These are phyloP conservation scores for Scarus forsteni DNA, from an alignment of 2,797 vertebrate genomes.

Conservation along the genomic window DNA sequence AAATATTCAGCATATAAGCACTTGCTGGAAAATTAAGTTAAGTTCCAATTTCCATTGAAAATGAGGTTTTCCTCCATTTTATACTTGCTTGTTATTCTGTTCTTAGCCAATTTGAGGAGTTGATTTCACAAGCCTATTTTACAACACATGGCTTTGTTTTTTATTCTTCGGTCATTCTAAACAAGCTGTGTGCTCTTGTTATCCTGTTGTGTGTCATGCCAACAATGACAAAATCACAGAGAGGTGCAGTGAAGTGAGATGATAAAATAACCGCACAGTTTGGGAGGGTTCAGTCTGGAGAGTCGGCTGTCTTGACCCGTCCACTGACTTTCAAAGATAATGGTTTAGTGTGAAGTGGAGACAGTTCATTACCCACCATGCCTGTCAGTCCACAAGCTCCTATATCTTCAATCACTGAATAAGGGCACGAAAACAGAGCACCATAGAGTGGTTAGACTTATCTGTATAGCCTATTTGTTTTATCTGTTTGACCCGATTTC, in stretches of 20 bases:
- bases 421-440: conserved; percentile 53
- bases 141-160: neutral
- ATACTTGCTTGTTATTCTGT: no score
- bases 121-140: no score
- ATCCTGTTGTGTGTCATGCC: conserved; percentile 16
- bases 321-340: conserved; percentile 72
- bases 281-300: conserved; percentile 33
- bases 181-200: conserved; percentile 14
- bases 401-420: conserved; percentile 53
- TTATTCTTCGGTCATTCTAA: conserved; percentile 13
- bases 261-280: conserved; percentile 41
- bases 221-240: conserved; percentile 34
- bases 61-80: no score
- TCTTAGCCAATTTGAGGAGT: no score
- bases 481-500: conserved; percentile 10
- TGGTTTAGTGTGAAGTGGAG: conserved; percentile 49
- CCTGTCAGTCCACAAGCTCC: conserved; percentile 53
- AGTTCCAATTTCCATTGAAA: no score
- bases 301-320: conserved; percentile 51
- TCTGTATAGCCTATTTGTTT: conserved; percentile 13
- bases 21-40: no score
- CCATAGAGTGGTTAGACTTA: conserved; percentile 18
- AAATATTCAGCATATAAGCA: no score
- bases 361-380: conserved; percentile 65
- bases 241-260: conserved; percentile 48